Percentiles rank a stretch among this genome's conserved stretches.
Conservation (phyloP, 2,797 vertebrate species). For the Pantherophis alleghaniensis region DNA sequence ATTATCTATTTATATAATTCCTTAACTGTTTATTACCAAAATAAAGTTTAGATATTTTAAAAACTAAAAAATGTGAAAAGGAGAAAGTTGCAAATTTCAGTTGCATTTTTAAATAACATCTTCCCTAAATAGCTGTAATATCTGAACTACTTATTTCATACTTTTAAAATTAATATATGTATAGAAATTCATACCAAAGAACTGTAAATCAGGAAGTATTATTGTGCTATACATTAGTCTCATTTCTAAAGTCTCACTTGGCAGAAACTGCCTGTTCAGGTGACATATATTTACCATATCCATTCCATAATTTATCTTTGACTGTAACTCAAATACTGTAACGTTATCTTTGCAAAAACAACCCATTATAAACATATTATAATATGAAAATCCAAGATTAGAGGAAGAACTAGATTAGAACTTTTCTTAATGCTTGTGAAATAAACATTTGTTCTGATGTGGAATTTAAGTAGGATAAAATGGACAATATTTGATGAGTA, state of each 20-base stretch:
- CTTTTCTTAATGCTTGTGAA: not conserved
- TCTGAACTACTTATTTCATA: not conserved
- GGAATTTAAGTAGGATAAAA: not conserved
- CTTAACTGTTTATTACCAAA: not conserved
- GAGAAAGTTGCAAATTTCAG: not conserved
- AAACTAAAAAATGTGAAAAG: conserved; percentile 1
- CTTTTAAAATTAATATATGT: too few relatives aligned
- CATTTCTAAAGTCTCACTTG: not conserved
- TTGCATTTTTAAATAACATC: not conserved
- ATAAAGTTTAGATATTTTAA: not conserved
- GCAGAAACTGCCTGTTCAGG: not conserved
- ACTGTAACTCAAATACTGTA: not conserved
- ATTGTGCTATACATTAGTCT: not conserved
- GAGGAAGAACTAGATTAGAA: not conserved
- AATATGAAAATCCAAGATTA: not conserved
- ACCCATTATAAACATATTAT: not conserved
- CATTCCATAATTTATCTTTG: not conserved
- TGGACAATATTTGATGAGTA: not conserved
- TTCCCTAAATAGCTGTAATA: not conserved
- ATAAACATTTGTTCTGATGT: not conserved
- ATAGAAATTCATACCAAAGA: not conserved
- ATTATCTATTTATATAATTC: not conserved
- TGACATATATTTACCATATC: not conserved
- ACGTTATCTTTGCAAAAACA: not conserved
- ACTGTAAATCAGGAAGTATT: not conserved